Evolutionary conservation across 2,888 invertebrate genomes (phyloP), one percentile per base, ranked within the genome.

Genomic region (Chouioia cunea): DNA sequence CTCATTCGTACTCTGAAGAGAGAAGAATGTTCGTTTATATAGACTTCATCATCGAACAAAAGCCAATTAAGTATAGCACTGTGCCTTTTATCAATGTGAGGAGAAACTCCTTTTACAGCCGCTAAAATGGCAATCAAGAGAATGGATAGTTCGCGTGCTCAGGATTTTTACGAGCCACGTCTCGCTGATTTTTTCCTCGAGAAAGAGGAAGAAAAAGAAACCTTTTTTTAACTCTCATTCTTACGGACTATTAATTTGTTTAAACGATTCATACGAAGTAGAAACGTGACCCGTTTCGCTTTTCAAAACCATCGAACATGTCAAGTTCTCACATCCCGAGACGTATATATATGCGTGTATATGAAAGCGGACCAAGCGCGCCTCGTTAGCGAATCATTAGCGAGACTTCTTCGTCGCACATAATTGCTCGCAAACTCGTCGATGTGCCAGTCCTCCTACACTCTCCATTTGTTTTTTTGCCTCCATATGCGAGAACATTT

Each of bases 301-400:
- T 63, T 54, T 46, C 44, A 60, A 54, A 53, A 18, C 36, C 36
- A 36, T 36, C 36, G 36, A 36, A 12, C 36, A 36, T 1, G 36
- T 36, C 12, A 36, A 36, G 36, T 12, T 36, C 10, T 36, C 36
- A 36, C 2, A n/a, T n/a, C n/a, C n/a, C n/a, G 36, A 2, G 36
- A 6, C 12, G 1, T 36, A 36, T 36, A 36, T 36, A 12, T 27
- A 27, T 12, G 16, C 43, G 36, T 57, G 46, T 48, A 48, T 46
- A 44, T 63, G 64, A 73, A 76, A 75, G 65, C 70, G 67, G 70
- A 76, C 75, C 76, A 77, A 77, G 80, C 79, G 78, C 79, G 79
- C 77, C 80, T 81, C 81, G 82, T 82, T 82, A 82, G 79, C 77
- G 79, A 81, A 80, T 80, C 82, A 81, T 82, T 81, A 81, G 79